Percentiles rank a stretch among this genome's conserved stretches.
Conservation (phyloP, 2,888 invertebrate species). For the Torymus texanus region DNA sequence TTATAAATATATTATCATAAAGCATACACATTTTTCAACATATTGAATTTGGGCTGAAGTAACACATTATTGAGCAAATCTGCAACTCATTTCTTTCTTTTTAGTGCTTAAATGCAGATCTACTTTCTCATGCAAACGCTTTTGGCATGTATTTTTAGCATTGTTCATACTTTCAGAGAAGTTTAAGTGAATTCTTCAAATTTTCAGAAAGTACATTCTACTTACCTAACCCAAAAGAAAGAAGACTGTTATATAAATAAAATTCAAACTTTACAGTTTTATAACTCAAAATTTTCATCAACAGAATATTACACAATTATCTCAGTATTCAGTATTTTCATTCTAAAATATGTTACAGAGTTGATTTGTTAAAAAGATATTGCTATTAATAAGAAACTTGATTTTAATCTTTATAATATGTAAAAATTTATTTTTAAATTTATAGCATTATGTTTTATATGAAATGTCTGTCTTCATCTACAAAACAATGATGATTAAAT, state of each 20-base stretch:
- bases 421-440: constrained; percentile 22
- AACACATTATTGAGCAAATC: constrained; percentile 14
- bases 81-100: constrained; percentile 14
- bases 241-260: constrained; percentile 36
- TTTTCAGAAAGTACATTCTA: constrained; percentile 1
- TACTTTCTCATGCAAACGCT: neutral
- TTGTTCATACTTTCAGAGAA: no score
- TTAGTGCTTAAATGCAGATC: neutral
- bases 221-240: constrained; percentile 29
- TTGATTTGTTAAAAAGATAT: constrained; percentile 15
- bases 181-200: neutral
- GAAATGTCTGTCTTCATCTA: neutral
- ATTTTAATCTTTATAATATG: constrained; percentile 16
- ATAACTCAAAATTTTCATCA: neutral
- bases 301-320: neutral
- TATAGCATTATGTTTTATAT: neutral
- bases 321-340: no score
- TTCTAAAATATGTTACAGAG: neutral
- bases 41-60: constrained; percentile 33
- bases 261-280: neutral
- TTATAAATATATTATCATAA: constrained; percentile 27
- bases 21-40: constrained; percentile 30
- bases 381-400: constrained; percentile 34
- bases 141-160: neutral
- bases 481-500: no score